phyloP scores from a whole-genome alignment of 2,797 vertebrate genomes.

The Lepidocolaptes lacrymiger region DNA sequence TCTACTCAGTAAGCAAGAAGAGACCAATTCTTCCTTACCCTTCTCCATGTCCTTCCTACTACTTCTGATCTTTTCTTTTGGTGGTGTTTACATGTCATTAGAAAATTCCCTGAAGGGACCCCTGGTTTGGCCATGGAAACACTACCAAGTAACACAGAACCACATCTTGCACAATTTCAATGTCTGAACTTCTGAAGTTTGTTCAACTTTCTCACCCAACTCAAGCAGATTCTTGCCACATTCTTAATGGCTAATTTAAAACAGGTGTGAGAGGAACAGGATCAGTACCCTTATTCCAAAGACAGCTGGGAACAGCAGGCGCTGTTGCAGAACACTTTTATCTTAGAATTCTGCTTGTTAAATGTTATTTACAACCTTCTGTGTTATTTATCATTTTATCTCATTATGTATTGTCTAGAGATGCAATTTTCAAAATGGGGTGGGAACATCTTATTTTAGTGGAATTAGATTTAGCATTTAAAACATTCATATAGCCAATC shows the following conservation, averaged over 20 bases:
- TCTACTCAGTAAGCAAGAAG: neutral
- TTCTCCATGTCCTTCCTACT: neutral
- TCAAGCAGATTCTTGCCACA: neutral
- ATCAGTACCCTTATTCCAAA: constrained; percentile 1
- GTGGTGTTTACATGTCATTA: neutral
- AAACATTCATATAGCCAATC: constrained; percentile 67
- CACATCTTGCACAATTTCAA: neutral
- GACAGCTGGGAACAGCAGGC: constrained; percentile 30
- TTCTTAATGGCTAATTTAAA: neutral
- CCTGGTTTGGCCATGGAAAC: neutral
- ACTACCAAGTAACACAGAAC: neutral
- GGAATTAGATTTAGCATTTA: constrained; percentile 68
- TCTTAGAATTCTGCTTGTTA: constrained; percentile 61
- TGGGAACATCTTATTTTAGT: constrained; percentile 70
- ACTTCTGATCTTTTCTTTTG: neutral
- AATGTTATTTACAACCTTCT: constrained; percentile 62
- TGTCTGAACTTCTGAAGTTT: neutral
- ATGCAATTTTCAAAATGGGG: constrained; percentile 66
- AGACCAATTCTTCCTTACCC: neutral
- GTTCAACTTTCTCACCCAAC: neutral
- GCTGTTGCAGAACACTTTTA: constrained; percentile 26
- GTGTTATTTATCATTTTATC: constrained; percentile 71
- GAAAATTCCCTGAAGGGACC: neutral
- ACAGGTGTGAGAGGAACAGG: constrained; percentile 26
- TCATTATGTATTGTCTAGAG: constrained; percentile 72